Evolutionary conservation across 2,888 invertebrate species (phyloP), one percentile per base, ranked within the genome.

Genomic region (Sialis fuliginosa): DNA sequence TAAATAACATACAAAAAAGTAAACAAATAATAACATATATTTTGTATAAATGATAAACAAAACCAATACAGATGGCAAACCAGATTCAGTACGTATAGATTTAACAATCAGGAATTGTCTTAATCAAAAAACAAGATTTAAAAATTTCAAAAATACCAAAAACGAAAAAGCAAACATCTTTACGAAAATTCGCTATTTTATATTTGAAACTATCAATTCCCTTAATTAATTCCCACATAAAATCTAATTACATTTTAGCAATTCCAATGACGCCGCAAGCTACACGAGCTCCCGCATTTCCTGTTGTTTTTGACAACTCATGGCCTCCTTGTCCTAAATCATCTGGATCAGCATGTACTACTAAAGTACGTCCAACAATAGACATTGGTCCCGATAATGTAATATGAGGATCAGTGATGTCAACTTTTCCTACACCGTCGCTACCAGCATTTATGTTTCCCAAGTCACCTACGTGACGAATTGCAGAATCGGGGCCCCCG

Each of bases 291-390:
- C 96, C 96, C 46, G 96, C 93, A 65, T 96, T 93, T 48, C 96
- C 96, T 9, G 95, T 96, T 5, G 84, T 80, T 68, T 84, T 84
- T 70, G 92, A 93, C 53, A 91, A 70, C 60, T 93, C 91, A 59
- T 91, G 87, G 0, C 91, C 92, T 33, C 93, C 93, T 51, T 79
- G 66, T n/a, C 95, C 95, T 49, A 95, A 69, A 66, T 96, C 96
- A 68, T 96, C 96, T 1, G 79, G 77, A 67, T 92, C 92, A 39
- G 86, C 92, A 63, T 96, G 95, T 6, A 95, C 86, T 42, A 90
- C 90, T 54, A 89, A 65, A 5, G 88, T 85, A 58, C 89, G 81
- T 3, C 92, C 92, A 45, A 92, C 64, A 57, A 92, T 80, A 66
- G 73, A 87, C 60, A 83, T 70, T 7, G 73, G 66, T 2, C 91